phyloP scores from a whole-genome alignment of 2,888 invertebrate species.

The Pandemis cinnamomeana region DNA sequence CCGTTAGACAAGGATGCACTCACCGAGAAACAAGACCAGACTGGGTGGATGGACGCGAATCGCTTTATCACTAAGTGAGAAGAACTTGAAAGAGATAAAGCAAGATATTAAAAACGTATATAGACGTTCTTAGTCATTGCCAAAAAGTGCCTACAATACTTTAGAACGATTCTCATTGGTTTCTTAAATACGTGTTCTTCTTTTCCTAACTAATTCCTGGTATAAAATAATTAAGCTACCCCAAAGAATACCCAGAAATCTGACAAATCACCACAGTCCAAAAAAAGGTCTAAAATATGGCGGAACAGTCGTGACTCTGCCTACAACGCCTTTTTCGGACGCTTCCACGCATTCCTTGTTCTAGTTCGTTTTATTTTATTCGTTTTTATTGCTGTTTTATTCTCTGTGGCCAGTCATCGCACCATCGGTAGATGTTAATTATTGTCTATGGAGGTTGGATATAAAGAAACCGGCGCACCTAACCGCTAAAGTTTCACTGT shows the following conservation, averaged over 20 bases:
- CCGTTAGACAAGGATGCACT: neutral
- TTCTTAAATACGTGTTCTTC: neutral
- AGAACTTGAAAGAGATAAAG: neutral
- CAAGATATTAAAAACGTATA: neutral
- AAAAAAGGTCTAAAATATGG: constrained; percentile 49
- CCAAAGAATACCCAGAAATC: constrained; percentile 28
- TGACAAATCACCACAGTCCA: constrained; percentile 22
- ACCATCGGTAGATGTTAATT: constrained; percentile 17
- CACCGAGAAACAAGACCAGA: neutral
- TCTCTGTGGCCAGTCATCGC: constrained; percentile 42
- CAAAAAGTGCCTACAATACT: neutral
- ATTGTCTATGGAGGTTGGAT: constrained; percentile 4
- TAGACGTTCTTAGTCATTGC: no score
- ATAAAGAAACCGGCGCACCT: neutral
- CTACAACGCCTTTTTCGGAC: constrained; percentile 67
- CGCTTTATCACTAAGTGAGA: neutral
- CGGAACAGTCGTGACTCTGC: constrained; percentile 67
- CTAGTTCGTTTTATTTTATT: constrained; percentile 51
- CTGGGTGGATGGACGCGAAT: neutral
- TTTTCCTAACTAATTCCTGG: neutral
- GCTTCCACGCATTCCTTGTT: constrained; percentile 60
- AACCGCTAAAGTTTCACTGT: constrained; percentile 13
- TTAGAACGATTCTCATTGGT: neutral
- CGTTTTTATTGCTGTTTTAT: constrained; percentile 43
- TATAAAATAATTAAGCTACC: neutral